Base-by-base conservation (phyloP, 1,140 invertebrate species). In the Bombus balteatus region DNA sequence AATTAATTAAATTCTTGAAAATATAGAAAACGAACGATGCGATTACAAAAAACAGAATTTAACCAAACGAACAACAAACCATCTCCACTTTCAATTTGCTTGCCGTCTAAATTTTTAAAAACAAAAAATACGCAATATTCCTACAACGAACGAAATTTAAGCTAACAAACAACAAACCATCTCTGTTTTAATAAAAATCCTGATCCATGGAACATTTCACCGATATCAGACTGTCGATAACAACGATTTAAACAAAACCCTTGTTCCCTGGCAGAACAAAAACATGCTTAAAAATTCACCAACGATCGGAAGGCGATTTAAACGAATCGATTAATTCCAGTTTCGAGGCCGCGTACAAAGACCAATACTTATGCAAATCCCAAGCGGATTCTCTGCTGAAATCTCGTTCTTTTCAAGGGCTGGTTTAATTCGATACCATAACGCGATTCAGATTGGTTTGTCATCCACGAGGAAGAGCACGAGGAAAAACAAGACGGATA, bases 381-480 rank as follows among this genome's bases (percentile, higher is more conserved):
- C 43, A n/a, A 43, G 18, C 41, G 32, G 73, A 75, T 75, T 75
- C 41, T 15, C 15, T 10, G 43, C 22, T 57, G 32, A 32, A 37
- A 72, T 65, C 37, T 59, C 53, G 62, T 34, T 74, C n/a, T 43
- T 75, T 43, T 34, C n/a, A 32, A n/a, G 32, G 4, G 15, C 15
- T 39, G 41, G 9, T 83, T 62, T 83, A 75, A 83, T 83, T 83
- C 39, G 66, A 53, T 83, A 53, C 43, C 10, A 59, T 65, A 47
- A 65, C 34, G 15, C 28, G 65, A 28, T 6, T 47, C n/a, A 28
- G 41, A 75, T 76, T 83, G 59, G 57, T 47, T 83, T 37, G 41
- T 62, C 72, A 37, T 75, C 34, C 39, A 15, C 39, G 73, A 74
- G n/a, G 13, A 39, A 15, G 37, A 34, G 18, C 28, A 53, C 18